These are phyloP conservation scores for Stenodera caucasica DNA, from an alignment of 2,888 invertebrate genomes.

Conservation along the genomic window DNA sequence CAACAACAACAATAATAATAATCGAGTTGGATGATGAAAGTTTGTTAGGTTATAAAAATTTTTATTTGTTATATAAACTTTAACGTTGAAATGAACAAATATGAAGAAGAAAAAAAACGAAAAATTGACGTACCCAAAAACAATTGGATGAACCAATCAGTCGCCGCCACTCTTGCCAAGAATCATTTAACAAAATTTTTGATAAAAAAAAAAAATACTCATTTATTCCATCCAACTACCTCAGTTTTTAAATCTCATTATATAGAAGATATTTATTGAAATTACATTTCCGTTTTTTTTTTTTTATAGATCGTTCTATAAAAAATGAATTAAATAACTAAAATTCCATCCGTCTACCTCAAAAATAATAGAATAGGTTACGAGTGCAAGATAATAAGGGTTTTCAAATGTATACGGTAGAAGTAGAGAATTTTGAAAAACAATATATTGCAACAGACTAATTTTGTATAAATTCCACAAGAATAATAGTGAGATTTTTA, in stretches of 20 bases:
- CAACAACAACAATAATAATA: no score
- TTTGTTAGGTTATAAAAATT: constrained; percentile 28
- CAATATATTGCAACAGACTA: background rate
- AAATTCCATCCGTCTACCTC: constrained; percentile 58
- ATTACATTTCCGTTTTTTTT: constrained; percentile 29
- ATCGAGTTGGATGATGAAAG: constrained; percentile 35
- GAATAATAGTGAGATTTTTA: constrained; percentile 7
- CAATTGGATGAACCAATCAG: constrained; percentile 33
- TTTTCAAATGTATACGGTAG: constrained; percentile 56
- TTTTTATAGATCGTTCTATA: constrained; percentile 13
- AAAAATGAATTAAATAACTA: constrained; percentile 24
- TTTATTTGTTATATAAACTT: constrained; percentile 25
- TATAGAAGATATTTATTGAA: constrained; percentile 37
- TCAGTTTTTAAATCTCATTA: constrained; percentile 58
- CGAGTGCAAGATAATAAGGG: constrained; percentile 55
- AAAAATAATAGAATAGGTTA: constrained; percentile 44
- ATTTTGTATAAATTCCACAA: background rate
- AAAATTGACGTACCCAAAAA: background rate
- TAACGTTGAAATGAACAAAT: background rate
- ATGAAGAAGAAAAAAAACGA: background rate
- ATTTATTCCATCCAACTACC: constrained; percentile 73
- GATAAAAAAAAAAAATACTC: constrained; percentile 31
- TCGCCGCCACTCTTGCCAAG: constrained; percentile 42
- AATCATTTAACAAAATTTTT: constrained; percentile 29
- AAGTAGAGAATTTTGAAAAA: constrained; percentile 34